Evolutionary conservation across 2,113 vertebrate genomes (phyloP).

Genomic region (Arenaria interpres): DNA sequence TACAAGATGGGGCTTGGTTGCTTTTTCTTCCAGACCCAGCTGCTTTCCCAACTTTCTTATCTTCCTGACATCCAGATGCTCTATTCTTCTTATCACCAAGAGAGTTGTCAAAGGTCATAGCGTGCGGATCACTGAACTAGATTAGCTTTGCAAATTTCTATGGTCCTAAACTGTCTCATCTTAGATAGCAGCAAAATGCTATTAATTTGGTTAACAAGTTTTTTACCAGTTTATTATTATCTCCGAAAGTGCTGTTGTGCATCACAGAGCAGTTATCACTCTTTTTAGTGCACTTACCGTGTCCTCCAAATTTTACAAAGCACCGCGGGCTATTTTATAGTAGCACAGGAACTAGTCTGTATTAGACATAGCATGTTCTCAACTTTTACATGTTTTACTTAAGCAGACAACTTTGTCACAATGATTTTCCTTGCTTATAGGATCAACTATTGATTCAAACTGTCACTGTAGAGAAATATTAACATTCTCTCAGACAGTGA

Average conservation of each 20-base stretch:
- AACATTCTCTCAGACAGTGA: not conserved
- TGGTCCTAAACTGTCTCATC: not conserved
- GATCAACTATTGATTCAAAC: conserved; percentile 6
- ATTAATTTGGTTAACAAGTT: not conserved
- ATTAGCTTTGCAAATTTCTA: conserved; percentile 29
- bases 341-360: not conserved
- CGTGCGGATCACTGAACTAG: not conserved
- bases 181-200: not conserved
- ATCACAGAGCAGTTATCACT: not conserved
- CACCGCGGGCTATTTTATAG: not conserved
- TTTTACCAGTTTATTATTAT: not conserved
- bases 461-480: not conserved
- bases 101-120: conserved; percentile 38
- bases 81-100: not conserved
- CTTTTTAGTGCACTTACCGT: not conserved
- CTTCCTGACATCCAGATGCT: conserved; percentile 26
- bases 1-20: not conserved
- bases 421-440: conserved; percentile 7
- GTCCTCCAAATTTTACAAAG: not conserved
- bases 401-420: not conserved
- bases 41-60: conserved; percentile 29
- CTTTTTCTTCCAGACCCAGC: conserved; percentile 15
- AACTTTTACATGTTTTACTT: not conserved
- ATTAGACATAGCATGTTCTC: not conserved
- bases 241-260: not conserved